These are phyloP conservation scores for Caracal caracal DNA, from an alignment of 2,113 vertebrate species.

Conservation along the genomic window DNA sequence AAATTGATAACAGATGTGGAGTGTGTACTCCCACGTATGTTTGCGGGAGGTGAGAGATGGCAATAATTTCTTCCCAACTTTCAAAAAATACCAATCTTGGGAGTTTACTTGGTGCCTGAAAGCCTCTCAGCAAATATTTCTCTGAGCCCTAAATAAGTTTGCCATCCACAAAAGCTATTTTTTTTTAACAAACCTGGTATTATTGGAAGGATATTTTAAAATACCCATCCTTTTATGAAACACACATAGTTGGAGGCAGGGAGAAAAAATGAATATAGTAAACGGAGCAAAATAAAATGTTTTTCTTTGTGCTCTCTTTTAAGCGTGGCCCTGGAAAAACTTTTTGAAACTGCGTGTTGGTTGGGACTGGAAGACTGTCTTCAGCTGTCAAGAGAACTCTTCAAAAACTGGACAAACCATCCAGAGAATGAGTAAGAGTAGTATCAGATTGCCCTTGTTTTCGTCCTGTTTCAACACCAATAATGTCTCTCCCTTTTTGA, in stretches of 20 bases:
- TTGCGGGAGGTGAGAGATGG: constrained; percentile 18
- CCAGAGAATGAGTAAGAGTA: constrained; percentile 83
- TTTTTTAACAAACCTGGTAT: not conserved
- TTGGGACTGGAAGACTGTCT: constrained; percentile 87
- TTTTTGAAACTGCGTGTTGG: constrained; percentile 82
- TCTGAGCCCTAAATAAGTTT: constrained; percentile 29
- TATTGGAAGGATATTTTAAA: constrained; percentile 13
- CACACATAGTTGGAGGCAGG: not conserved
- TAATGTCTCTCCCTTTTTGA: not conserved
- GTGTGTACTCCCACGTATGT: not conserved
- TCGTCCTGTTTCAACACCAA: not conserved
- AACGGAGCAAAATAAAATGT: not conserved
- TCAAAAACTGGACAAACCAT: constrained; percentile 83
- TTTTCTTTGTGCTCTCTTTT: constrained; percentile 76
- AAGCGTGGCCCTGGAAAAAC: constrained; percentile 81
- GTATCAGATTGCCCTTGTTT: not conserved
- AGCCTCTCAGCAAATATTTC: constrained; percentile 36
- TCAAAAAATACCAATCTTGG: constrained; percentile 34
- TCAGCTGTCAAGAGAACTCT: constrained; percentile 85
- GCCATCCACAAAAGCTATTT: not conserved
- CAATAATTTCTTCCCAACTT: constrained; percentile 57
- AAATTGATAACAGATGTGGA: constrained; percentile 55
- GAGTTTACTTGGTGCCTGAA: constrained; percentile 35
- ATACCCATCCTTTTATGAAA: constrained; percentile 32
- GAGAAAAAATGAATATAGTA: not conserved